Percentiles rank a stretch among this genome's conserved stretches.
Conservation (phyloP, 2,888 invertebrate species). For the Calliphora vomitoria region DNA sequence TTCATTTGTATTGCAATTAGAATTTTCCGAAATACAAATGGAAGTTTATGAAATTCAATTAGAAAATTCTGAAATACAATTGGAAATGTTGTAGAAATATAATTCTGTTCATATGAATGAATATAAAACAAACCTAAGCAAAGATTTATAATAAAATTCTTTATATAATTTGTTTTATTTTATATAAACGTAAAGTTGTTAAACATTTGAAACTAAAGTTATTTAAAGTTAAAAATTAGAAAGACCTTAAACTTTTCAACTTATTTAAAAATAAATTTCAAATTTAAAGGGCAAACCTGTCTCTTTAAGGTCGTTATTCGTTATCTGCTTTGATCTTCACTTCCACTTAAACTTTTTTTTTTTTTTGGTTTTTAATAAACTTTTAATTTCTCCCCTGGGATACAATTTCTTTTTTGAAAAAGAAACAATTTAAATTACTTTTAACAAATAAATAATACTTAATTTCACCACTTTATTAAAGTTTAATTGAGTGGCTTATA, state of each 20-base stretch:
- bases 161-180: too few relatives aligned
- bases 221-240: too few relatives aligned
- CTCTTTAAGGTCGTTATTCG: neutral
- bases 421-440: neutral
- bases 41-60: too few relatives aligned
- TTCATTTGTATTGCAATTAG: too few relatives aligned
- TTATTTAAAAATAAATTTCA: neutral
- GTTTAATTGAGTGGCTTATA: conserved; percentile 2
- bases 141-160: too few relatives aligned
- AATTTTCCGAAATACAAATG: too few relatives aligned
- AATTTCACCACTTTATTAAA: conserved; percentile 5
- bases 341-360: neutral
- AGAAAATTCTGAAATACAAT: too few relatives aligned
- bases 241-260: neutral
- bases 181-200: too few relatives aligned
- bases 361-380: neutral
- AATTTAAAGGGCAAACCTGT: neutral
- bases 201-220: too few relatives aligned
- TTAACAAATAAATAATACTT: neutral
- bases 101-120: too few relatives aligned
- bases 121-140: too few relatives aligned
- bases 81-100: too few relatives aligned
- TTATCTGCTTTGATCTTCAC: neutral
- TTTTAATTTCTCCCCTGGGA: neutral
- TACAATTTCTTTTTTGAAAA: neutral